Base-by-base conservation (phyloP, 2,797 vertebrate species). In the Xyrichtys novacula region DNA sequence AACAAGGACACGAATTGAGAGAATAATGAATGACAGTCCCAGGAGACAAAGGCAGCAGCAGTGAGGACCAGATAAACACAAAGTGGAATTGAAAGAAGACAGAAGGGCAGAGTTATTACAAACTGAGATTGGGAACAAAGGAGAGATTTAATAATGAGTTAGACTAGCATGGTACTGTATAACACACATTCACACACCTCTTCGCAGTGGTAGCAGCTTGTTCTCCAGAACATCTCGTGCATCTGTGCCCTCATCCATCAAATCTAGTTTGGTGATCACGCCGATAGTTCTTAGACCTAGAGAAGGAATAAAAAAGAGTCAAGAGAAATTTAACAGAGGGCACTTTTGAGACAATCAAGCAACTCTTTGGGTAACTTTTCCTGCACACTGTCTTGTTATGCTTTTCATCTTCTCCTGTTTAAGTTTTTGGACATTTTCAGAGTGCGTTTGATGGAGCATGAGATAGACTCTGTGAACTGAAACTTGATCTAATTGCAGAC, bases 171-270 rank as follows among this genome's bases (percentile, higher is more conserved):
- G 15, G 15, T 15, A 7, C 23, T 7, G 3, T 12, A 3, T 25
- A 6, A 50, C 92, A 83, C 25, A 29, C 42, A 59, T 38, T 64
- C 44, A 58, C 78, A 38, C 62, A 94, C 92, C 94, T 87, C 94
- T 87, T 40, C 94, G 79, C 44, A 94, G 84, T 0, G 94, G 94
- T 62, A 94, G 91, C 83, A 94, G 76, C 76, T 98, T 98, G 89
- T 98, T 98, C 88, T 98, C 97, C 87, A 99, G 85, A 17, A 98
- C 88, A 0, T 99, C 97, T 28, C 96, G 90, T 20, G 97, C 97
- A 0, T 98, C 97, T 0, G 97, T 98, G 69, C 97, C 97, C 32
- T 98, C 97, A 0, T 99, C 97, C 97, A 99, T 99, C 88, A 99
- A 87, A 74, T 99, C 97, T 68, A 99, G 93, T 58, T 99, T 99